Percentiles rank a stretch among this genome's conserved stretches.
Evolutionary conservation across 2,888 invertebrate species (phyloP).

Genomic region (Noctua pronuba): DNA sequence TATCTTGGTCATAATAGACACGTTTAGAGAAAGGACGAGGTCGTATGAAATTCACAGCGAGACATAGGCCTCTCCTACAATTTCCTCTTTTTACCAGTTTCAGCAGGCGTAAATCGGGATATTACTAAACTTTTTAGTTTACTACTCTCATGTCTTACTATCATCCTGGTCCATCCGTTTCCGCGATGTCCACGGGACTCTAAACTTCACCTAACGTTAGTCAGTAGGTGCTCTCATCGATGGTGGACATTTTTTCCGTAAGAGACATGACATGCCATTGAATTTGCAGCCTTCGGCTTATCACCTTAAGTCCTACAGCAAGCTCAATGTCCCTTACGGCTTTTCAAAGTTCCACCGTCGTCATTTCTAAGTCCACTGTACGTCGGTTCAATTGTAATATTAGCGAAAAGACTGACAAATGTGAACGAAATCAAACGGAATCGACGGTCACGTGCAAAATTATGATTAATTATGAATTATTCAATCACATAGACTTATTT

Average conservation of each 20-base stretch:
- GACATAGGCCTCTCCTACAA: too few relatives aligned
- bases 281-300: neutral
- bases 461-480: conserved; percentile 77
- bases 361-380: conserved; percentile 62
- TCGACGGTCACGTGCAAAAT: conserved; percentile 79
- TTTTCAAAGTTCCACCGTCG: neutral
- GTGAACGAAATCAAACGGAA: conserved; percentile 79
- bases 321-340: neutral
- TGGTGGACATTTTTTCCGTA: neutral
- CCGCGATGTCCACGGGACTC: conserved; percentile 57
- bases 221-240: conserved; percentile 60
- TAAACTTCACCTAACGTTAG: conserved; percentile 61
- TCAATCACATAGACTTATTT: conserved; percentile 87
- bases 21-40: neutral
- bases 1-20: neutral
- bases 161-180: conserved; percentile 28
- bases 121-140: conserved; percentile 39
- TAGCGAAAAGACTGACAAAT: conserved; percentile 84
- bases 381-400: conserved; percentile 69
- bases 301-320: neutral
- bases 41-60: neutral
- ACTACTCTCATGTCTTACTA: conserved; percentile 21
- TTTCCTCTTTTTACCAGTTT: neutral
- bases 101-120: conserved; percentile 33
- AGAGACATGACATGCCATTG: neutral